These are phyloP conservation scores for Sesia apiformis DNA, from an alignment of 2,888 invertebrate species.

Conservation along the genomic window DNA sequence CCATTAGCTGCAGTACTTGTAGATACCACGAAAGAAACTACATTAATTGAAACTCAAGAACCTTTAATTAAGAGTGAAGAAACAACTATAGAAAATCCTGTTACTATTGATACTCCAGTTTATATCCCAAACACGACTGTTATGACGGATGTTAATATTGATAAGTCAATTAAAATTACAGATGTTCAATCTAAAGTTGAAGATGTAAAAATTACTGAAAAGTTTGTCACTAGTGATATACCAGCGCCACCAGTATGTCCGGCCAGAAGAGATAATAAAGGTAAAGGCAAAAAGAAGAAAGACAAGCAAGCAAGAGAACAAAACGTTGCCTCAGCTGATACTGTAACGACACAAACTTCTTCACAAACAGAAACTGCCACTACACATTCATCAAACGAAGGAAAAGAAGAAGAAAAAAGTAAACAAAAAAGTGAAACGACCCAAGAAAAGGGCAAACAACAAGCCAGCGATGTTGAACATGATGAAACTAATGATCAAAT, in stretches of 20 bases:
- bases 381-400: conserved; percentile 17
- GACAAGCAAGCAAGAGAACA: conserved; percentile 33
- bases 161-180: no score
- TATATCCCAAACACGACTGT: neutral
- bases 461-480: conserved; percentile 14
- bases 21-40: no score
- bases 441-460: conserved; percentile 44
- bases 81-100: neutral
- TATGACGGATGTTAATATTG: conserved; percentile 1
- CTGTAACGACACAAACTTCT: conserved; percentile 4
- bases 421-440: conserved; percentile 23
- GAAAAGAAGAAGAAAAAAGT: conserved; percentile 27
- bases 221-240: neutral
- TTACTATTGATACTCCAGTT: neutral
- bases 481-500: neutral
- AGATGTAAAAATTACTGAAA: conserved; percentile 5
- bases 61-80: neutral
- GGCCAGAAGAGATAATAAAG: conserved; percentile 48
- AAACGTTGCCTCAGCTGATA: conserved; percentile 16
- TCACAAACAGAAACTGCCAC: conserved; percentile 1
- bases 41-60: no score
- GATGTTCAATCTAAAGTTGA: no score
- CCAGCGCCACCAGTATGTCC: conserved; percentile 33
- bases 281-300: conserved; percentile 54
- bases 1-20: no score